Percentiles rank a stretch among this genome's conserved stretches.
Evolutionary conservation across 2,113 vertebrate species (phyloP).

Genomic region (Excalfactoria chinensis): DNA sequence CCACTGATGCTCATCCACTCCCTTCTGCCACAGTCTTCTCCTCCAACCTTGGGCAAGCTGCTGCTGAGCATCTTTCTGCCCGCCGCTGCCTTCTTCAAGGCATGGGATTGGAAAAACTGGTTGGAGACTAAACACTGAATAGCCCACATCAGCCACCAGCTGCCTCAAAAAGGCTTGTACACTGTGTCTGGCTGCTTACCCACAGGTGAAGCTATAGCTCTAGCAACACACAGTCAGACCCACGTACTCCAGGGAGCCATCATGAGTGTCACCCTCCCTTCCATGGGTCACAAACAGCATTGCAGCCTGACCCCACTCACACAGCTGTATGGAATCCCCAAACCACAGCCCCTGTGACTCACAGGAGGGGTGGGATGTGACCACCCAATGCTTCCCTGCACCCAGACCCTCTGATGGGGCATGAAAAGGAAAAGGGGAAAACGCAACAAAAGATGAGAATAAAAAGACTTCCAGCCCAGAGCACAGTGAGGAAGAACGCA

Average conservation of each 20-base stretch:
- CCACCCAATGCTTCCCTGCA: fast-evolving
- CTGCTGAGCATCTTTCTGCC: neutral
- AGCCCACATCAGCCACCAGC: neutral
- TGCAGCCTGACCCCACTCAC: neutral
- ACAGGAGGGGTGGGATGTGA: fast-evolving
- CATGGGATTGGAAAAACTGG: neutral
- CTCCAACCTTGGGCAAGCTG: neutral
- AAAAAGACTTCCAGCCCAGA: slow-evolving; percentile 25
- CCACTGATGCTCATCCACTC: neutral
- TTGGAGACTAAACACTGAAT: neutral
- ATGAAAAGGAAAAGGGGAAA: slow-evolving; percentile 40
- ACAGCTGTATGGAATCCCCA: neutral
- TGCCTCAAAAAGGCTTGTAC: neutral
- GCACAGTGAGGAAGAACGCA: neutral
- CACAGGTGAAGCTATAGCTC: neutral
- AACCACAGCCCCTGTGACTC: neutral
- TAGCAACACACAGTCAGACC: neutral
- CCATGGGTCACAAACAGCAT: neutral
- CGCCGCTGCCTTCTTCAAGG: neutral
- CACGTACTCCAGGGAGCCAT: neutral
- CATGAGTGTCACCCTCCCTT: neutral
- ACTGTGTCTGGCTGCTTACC: neutral
- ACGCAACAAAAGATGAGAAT: slow-evolving; percentile 11
- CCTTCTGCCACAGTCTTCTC: neutral
- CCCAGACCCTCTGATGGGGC: neutral